Evolutionary conservation across 2,797 vertebrate species (phyloP), one percentile per base, ranked within the genome.

Genomic region (Numenius phaeopus): DNA sequence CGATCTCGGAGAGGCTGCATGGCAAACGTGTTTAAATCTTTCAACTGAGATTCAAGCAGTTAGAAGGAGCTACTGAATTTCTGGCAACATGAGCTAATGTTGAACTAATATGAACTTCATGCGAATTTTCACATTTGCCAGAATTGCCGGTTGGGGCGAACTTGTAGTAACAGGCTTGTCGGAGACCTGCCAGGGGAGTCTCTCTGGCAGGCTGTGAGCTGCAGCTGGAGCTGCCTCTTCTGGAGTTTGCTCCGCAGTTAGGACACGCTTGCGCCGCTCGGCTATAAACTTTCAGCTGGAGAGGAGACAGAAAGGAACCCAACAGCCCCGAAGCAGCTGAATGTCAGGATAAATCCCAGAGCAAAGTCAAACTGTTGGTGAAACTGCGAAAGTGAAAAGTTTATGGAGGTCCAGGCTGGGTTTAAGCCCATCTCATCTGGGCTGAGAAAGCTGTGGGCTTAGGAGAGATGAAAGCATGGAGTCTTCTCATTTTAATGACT

Each of bases 61-160:
- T 30, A 61, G 91, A 70, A 96, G 42, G 59, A 95, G 37, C 94
- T 93, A 85, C 93, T 83, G 90, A 94, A 93, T 13, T 88, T 40
- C 32, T 80, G 83, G 83, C 67, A 95, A 39, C 3, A 4, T 57
- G 88, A 83, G 55, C 46, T 93, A 50, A 81, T 8, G n/a, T 37
- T 98, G 94, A 98, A 95, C 95, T 95, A 82, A 97, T 72, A 86
- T 86, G 94, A 97, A 96, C 97, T 78, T 62, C 52, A 71, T 54
- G 87, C 70, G 91, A 32, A n/a, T 67, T 88, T 84, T 88, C 10
- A 5, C 11, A 7, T 70, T 92, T 88, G 77, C 90, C 37, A 19
- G 80, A 80, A 72, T 49, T 62, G 83, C 70, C 1, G 3, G 14
- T 58, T 79, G 66, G 62, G 83, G 83, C 3, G 59, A 94, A 82